Base-by-base conservation (phyloP, 2,888 invertebrate genomes). In the Dioctria rufipes region DNA sequence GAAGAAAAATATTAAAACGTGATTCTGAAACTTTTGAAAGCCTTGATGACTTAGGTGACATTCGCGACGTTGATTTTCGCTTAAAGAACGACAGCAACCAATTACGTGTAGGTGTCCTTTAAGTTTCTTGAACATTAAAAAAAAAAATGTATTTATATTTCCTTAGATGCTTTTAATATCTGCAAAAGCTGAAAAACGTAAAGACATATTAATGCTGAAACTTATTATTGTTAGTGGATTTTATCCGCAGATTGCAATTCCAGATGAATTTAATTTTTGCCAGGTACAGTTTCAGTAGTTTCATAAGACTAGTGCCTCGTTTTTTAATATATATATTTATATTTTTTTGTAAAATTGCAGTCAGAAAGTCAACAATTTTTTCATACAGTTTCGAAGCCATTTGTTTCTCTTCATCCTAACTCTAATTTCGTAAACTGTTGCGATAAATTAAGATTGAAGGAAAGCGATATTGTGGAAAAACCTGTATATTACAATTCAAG, bases 171-270 rank as follows among this genome's bases (percentile, higher is more conserved):
- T 95, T 73, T 88, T 94, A 5, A 90, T 91, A 43, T 93, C 93
- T 54, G 91, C 93, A 2, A 92, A 92, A 63, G 91, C 93, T 0
- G 91, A 91, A 54, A 93, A 92, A 83, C 92, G 92, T 85, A 92
- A 92, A 84, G 94, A 95, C 86, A 87, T 95, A 13, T 91, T 92
- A 81, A 91, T 95, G 88, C 86, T 95, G 13, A 95, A 95, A 87
- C 89, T 96, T 61, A 95, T 99, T 80, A 89, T 99, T 37, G 95
- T 96, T 84, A 94, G 96, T 89, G 98, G 98, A 0, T 90, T 99
- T 77, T 99, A 98, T 88, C 99, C 99, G 0, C 98, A 99, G 90
- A 92, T 98, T 80, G 96, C 98, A 0, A 93, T 97, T n/a, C 94
- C 96, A 0, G 99, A 99, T 88, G 96, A 97, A 85, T 95, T 95